Evolutionary conservation across 1,140 invertebrate species (phyloP), one percentile per base, ranked within the genome.

Genomic region (Agrypnia vestita): DNA sequence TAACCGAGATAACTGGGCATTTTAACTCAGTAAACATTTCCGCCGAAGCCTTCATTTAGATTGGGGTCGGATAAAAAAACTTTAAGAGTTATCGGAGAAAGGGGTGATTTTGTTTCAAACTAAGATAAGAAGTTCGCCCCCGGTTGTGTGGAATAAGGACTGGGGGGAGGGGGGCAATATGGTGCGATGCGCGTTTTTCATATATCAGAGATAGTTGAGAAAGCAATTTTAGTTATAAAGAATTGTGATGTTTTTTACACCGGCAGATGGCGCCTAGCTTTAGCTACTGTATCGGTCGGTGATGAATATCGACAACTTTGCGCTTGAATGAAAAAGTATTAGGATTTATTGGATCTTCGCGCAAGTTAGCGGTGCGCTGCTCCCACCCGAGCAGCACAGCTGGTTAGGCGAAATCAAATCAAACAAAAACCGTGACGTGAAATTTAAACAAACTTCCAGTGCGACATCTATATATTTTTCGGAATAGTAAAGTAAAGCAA

Each of bases 141-240:
- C 67, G 19, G 46, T 71, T 21, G 25, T 71, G 67, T 71, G 46
- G 67, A 71, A 71, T 21, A 69, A 69, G 25, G 35, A 19, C 35
- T 12, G 64, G 9, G 64, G 44, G 49, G 35, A 67, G 35, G 43
- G 67, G 35, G 43, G 67, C 67, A 71, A 71, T 71, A 71, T 71
- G 67, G 67, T 71, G 49, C 46, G 35, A 51, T 47, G 67, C 46
- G 67, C 67, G 67, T 71, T 71, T 51, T 49, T 71, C 67, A 71
- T 71, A 71, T 49, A 71, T 53, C 67, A 19, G 46, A 71, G 67
- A 71, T 71, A 71, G 67, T 71, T 71, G 9, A 47, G 46, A 71
- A 71, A 71, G 67, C 46, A 71, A 71, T 71, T 71, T 71, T 71
- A 51, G 46, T 71, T 71, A 71, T 71, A 71, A 71, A 71, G 67